Base-by-base conservation (phyloP, 2,113 vertebrate species). In the Ictalurus furcatus region DNA sequence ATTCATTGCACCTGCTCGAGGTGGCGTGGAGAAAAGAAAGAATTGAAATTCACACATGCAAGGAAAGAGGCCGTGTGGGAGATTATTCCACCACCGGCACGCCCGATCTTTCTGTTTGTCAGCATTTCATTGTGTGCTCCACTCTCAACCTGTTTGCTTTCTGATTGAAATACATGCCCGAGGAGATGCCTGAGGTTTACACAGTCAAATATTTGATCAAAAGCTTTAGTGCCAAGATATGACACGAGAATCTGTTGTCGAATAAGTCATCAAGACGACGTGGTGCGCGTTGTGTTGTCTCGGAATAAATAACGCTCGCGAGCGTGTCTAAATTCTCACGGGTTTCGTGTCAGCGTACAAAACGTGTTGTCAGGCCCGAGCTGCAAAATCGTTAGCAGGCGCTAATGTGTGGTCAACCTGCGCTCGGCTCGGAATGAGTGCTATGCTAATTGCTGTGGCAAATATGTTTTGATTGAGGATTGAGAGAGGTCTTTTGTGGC, bases 1-100 rank as follows among this genome's bases (percentile, higher is more conserved):
- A 95, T 95, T 94, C 93, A 93, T 94, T 93, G 91, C 91, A 92
- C 91, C 90, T 91, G 90, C 86, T 90, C 89, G 6, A 40, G 30
- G 82, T 48, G 74, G 91, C 89, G 91, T 91, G 76, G 90, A 73
- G 76, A 92, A 84, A 59, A 65, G 34, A 92, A 89, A 90, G 91
- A 92, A 93, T 91, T 90, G 90, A 91, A 90, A 92, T 91, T 91
- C 86, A 85, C 90, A 87, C 78, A 23, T 44, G 69, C 52, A 78
- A n/a, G 54, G 30, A 63, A 14, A 16, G 58, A 48, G 59, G 12
- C 65, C 34, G 14, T 91, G 91, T 61, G 84, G 90, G 90, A 74
- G 91, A 93, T 91, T 81, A 91, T 84, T 88, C 37, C 37, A 48
- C 37, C 71, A 9, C 63, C 30, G 48, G 87, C 65, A 88, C 28